These are phyloP conservation scores for Ladona fulva DNA, from an alignment of 1,140 invertebrate genomes.

Conservation along the genomic window DNA sequence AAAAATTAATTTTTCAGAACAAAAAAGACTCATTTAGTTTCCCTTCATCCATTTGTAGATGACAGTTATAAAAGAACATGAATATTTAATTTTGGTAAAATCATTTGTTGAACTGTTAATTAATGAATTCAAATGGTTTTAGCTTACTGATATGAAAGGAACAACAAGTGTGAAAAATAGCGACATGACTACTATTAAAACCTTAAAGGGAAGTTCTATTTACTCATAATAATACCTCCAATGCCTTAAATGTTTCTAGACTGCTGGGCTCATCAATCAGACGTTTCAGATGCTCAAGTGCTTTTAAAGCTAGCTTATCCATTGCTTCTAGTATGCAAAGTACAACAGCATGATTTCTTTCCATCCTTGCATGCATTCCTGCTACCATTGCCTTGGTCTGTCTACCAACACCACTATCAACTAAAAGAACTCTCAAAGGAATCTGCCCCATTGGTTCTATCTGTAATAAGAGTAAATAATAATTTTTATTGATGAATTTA, in stretches of 20 bases:
- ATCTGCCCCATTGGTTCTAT: not conserved
- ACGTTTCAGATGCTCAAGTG: slow-evolving; percentile 34
- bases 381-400: slow-evolving; percentile 72
- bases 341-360: slow-evolving; percentile 48
- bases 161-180: too few species aligned
- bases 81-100: too few species aligned
- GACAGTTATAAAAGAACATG: too few species aligned
- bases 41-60: too few species aligned
- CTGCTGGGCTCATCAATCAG: not conserved
- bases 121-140: too few species aligned
- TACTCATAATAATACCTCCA: slow-evolving; percentile 20
- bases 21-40: too few species aligned
- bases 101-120: too few species aligned
- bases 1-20: too few species aligned
- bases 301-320: slow-evolving; percentile 47
- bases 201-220: not conserved
- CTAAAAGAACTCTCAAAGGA: slow-evolving; percentile 55
- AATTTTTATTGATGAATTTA: not conserved
- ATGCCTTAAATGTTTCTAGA: not conserved
- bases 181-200: too few species aligned
- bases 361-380: slow-evolving; percentile 48
- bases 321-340: slow-evolving; percentile 57
- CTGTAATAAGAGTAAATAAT: not conserved
- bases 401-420: slow-evolving; percentile 73
- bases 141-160: too few species aligned